Evolutionary conservation across 2,797 vertebrate genomes (phyloP).

Genomic region (Gambusia yucatana): DNA sequence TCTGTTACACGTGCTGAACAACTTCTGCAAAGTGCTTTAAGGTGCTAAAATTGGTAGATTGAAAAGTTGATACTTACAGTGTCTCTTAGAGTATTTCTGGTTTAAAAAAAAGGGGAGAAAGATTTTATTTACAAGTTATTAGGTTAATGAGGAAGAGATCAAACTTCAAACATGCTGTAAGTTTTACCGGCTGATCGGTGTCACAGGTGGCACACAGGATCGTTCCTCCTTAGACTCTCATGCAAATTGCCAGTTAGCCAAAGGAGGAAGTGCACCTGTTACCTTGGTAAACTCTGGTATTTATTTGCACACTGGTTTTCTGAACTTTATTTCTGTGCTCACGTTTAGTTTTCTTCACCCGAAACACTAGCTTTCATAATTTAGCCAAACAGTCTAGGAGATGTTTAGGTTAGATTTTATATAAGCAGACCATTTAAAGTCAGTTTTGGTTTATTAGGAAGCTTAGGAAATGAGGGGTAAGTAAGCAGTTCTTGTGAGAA

Average conservation of each 20-base stretch:
- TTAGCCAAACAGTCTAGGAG: slow-evolving; percentile 41
- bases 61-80: slow-evolving; percentile 8
- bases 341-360: slow-evolving; percentile 28
- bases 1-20: slow-evolving; percentile 15
- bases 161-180: slow-evolving; percentile 13
- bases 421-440: slow-evolving; percentile 15
- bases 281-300: slow-evolving; percentile 30
- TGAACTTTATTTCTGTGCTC: slow-evolving; percentile 6
- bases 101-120: background rate
- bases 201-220: slow-evolving; percentile 29
- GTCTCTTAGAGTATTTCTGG: background rate
- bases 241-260: slow-evolving; percentile 63
- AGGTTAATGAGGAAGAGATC: slow-evolving; percentile 36
- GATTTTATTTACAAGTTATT: slow-evolving; percentile 1
- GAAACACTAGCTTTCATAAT: slow-evolving; percentile 15
- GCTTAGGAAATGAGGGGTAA: slow-evolving; percentile 20
- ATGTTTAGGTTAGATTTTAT: background rate
- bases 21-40: slow-evolving; percentile 9
- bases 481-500: slow-evolving; percentile 18
- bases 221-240: slow-evolving; percentile 53
- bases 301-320: slow-evolving; percentile 29
- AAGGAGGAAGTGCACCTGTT: slow-evolving; percentile 67
- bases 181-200: slow-evolving; percentile 4
- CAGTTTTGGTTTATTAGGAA: slow-evolving; percentile 16
- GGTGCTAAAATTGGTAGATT: slow-evolving; percentile 6